phyloP scores from a whole-genome alignment of 2,888 invertebrate genomes.

The Drosophila kambysellisi region DNA sequence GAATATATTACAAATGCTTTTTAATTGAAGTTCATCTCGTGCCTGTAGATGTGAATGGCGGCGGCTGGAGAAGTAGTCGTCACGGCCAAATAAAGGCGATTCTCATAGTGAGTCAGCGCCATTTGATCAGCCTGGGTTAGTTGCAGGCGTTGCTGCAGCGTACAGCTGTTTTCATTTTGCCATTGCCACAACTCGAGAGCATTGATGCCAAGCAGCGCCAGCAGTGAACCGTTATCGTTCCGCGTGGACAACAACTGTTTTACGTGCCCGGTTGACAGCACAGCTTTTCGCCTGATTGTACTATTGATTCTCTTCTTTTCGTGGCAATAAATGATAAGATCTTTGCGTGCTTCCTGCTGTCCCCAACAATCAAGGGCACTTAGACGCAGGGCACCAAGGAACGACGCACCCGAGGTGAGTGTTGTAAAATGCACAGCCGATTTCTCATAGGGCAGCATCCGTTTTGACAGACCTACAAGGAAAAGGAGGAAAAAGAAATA shows the following conservation, averaged over 20 bases:
- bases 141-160: slow-evolving; percentile 39
- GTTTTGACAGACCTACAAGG: slow-evolving; percentile 39
- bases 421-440: slow-evolving; percentile 4
- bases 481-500: background rate
- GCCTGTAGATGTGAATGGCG: slow-evolving; percentile 81
- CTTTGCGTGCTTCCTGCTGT: slow-evolving; percentile 11
- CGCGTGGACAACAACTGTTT: slow-evolving; percentile 59
- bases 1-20: background rate
- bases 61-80: slow-evolving; percentile 43
- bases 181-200: slow-evolving; percentile 64
- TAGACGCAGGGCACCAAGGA: slow-evolving; percentile 19
- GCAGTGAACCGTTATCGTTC: slow-evolving; percentile 5
- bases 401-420: slow-evolving; percentile 45
- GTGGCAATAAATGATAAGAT: slow-evolving; percentile 39
- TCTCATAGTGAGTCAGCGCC: slow-evolving; percentile 39
- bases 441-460: slow-evolving; percentile 21
- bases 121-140: slow-evolving; percentile 67
- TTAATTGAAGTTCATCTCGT: slow-evolving; percentile 3
- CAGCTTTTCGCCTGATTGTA: background rate
- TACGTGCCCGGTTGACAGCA: slow-evolving; percentile 39
- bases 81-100: slow-evolving; percentile 71
- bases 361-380: slow-evolving; percentile 24
- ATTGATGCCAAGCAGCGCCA: slow-evolving; percentile 38
- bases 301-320: slow-evolving; percentile 11
- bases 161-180: slow-evolving; percentile 36